Conservation (phyloP, 2,888 invertebrate species). For the Callimorpha dominula region DNA sequence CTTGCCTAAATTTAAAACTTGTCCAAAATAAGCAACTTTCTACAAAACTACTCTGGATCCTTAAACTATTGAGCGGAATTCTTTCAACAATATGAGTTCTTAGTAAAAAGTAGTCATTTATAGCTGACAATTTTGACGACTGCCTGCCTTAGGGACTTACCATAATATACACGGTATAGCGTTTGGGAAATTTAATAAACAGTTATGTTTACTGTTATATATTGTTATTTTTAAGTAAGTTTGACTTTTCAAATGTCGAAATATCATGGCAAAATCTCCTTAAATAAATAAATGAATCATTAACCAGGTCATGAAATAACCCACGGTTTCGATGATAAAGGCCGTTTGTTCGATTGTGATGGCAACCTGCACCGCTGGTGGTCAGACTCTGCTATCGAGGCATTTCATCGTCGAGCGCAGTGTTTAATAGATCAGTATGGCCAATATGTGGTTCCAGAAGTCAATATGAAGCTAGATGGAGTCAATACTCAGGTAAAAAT, state of each 20-base stretch:
- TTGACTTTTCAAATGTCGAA: not conserved
- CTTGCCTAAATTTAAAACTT: no score
- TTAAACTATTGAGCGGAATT: no score
- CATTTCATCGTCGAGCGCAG: conserved; percentile 91
- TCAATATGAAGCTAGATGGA: conserved; percentile 91
- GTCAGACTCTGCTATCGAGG: conserved; percentile 90
- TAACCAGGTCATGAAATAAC: conserved; percentile 93
- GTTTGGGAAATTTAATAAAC: not conserved
- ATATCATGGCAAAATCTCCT: not conserved
- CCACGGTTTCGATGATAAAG: conserved; percentile 96
- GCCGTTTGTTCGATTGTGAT: conserved; percentile 96
- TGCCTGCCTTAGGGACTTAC: not conserved
- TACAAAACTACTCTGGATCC: no score
- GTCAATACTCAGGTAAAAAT: conserved; percentile 90
- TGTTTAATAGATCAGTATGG: conserved; percentile 96
- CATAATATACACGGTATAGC: not conserved
- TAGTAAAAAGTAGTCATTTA: not conserved
- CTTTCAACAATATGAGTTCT: not conserved
- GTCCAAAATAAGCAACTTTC: no score
- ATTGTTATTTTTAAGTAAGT: not conserved
- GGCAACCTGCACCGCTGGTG: conserved; percentile 97
- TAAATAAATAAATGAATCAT: not conserved
- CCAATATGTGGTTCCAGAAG: conserved; percentile 93
- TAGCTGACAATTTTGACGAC: not conserved
- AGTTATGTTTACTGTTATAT: not conserved